Percentiles rank a stretch among this genome's conserved stretches.
Evolutionary conservation across 2,113 vertebrate species (phyloP).

Genomic region (Ahaetulla prasina): DNA sequence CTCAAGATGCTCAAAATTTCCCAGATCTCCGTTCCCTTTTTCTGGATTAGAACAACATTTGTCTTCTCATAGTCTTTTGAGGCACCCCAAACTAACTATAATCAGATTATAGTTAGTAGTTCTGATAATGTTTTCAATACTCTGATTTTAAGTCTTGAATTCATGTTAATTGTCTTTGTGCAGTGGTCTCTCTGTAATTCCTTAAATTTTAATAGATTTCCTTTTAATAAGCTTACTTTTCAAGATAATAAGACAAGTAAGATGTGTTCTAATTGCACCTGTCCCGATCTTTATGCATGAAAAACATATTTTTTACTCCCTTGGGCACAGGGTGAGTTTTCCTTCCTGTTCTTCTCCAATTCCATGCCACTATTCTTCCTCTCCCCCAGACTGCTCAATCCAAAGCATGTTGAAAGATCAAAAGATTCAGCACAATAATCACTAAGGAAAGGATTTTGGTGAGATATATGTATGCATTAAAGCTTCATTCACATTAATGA

Average conservation of each 20-base stretch:
- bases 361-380: neutral
- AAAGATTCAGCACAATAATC: neutral
- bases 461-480: neutral
- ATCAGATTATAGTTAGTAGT: neutral
- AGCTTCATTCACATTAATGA: neutral
- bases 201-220: conserved; percentile 52
- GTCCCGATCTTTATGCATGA: neutral
- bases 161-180: neutral
- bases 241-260: conserved; percentile 14
- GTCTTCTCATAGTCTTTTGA: neutral
- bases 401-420: neutral
- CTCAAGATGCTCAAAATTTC: neutral
- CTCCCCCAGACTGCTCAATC: neutral
- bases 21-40: neutral
- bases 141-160: neutral
- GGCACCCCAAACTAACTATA: neutral
- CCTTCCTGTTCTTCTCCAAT: neutral
- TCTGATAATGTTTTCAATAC: neutral
- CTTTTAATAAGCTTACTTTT: conserved; percentile 46
- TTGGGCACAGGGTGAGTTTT: neutral
- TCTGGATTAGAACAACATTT: neutral
- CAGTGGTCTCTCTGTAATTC: conserved; percentile 1
- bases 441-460: neutral
- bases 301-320: neutral
- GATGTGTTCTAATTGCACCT: neutral